Evolutionary conservation across 2,797 vertebrate species (phyloP).

Genomic region (Pantherophis alleghaniensis): DNA sequence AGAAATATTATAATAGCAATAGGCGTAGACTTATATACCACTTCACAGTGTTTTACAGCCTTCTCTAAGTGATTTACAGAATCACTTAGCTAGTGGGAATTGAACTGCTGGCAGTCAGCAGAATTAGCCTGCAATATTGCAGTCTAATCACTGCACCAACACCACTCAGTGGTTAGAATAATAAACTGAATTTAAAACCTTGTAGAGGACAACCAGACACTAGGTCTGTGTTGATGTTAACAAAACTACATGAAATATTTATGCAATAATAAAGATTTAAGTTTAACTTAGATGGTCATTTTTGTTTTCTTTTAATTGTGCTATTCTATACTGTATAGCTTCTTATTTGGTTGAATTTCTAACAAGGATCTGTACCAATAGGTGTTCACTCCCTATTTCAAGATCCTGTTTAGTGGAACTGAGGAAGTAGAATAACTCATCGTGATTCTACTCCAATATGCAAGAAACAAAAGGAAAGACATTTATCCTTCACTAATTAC

Average conservation of each 20-base stretch:
- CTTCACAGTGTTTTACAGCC: too few species aligned
- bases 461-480: not conserved
- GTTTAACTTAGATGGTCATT: not conserved
- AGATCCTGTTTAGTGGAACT: not conserved
- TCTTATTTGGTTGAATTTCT: not conserved
- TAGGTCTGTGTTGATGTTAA: not conserved
- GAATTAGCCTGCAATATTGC: not conserved
- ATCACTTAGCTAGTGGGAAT: not conserved
- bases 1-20: not conserved
- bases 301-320: not conserved
- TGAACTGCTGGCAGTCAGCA: not conserved
- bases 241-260: not conserved
- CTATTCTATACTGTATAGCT: not conserved
- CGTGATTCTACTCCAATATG: not conserved
- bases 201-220: not conserved
- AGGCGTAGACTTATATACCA: not conserved
- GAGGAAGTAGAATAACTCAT: not conserved
- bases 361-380: not conserved
- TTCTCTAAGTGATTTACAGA: not conserved
- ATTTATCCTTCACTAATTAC: not conserved
- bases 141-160: not conserved
- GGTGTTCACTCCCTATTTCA: not conserved
- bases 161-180: not conserved
- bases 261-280: not conserved
- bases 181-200: not conserved